Evolutionary conservation across 2,113 vertebrate species (phyloP), one percentile per base, ranked within the genome.

Genomic region (Dipodomys spectabilis): DNA sequence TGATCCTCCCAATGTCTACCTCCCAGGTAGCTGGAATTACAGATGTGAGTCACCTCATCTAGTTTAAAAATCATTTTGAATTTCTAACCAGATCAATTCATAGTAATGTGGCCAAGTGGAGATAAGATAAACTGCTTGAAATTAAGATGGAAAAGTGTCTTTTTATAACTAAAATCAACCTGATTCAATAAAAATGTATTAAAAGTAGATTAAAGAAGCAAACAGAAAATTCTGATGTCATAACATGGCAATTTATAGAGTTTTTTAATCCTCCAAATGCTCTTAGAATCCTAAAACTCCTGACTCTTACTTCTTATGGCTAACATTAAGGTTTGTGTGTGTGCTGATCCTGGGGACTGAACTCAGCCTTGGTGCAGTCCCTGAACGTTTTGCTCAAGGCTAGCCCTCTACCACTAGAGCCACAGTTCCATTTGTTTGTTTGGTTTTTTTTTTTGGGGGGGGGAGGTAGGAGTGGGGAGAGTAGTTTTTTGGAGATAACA

Each of bases 91-190:
- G 81, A 90, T 62, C 18, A 94, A 44, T 13, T 93, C 30, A 83
- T 19, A n/a, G 35, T 82, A 91, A 84, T 78, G 6, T 89, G 69
- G 32, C 39, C 16, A 90, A 90, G 94, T 78, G 4, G 28, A 80
- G 44, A 88, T 4, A 3, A 44, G 86, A 86, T 69, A 82, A 77
- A 84, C 62, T 74, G 28, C 23, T 15, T 84, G 32, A 87, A 78
- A 94, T 86, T 27, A 91, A 92, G 60, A 88, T 32, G 60, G 62
- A 80, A 25, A 92, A 84, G 39, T 72, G 23, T 22, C 25, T 19
- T 88, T 93, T 91, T 11, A 78, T 25, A 87, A 84, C 12, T 87
- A 87, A 93, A 85, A 82, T 73, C 35, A 90, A 88, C 2, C 32
- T 35, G 86, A 83, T 35, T 73, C 27, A 93, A 75, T 5, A 83